A percentile compares a stretch with the other conserved stretches of the same genome.
Evolutionary conservation across 2,113 vertebrate genomes (phyloP).

Genomic region (Myxocyprinus asiaticus): DNA sequence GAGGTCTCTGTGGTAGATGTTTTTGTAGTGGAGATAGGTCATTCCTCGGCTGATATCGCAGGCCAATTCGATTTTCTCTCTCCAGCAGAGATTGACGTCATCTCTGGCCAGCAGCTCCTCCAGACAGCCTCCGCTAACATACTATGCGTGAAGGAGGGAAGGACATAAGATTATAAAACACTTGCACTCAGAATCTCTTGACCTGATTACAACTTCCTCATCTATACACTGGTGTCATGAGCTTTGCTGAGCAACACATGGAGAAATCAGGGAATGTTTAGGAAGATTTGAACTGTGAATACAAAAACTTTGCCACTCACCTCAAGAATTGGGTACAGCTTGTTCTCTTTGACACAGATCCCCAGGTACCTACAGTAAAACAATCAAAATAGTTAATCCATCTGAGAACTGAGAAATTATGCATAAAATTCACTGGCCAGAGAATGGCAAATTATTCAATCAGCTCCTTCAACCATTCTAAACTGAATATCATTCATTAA

Average conservation of each 20-base stretch:
- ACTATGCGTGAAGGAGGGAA: conserved; percentile 59
- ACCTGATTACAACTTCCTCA: background rate
- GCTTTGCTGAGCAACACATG: too few relatives aligned
- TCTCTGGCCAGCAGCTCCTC: conserved; percentile 75
- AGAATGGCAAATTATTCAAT: too few relatives aligned
- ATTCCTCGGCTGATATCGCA: conserved; percentile 78
- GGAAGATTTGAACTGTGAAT: too few relatives aligned
- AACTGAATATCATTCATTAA: too few relatives aligned
- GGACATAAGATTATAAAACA: conserved; percentile 7
- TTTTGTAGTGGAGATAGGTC: conserved; percentile 78
- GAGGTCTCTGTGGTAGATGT: conserved; percentile 80
- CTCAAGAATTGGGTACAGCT: conserved; percentile 78
- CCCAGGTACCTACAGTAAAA: conserved; percentile 74
- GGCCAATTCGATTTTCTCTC: conserved; percentile 75
- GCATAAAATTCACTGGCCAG: too few relatives aligned
- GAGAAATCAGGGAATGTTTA: too few relatives aligned
- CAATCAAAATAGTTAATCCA: background rate
- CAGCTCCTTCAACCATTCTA: too few relatives aligned
- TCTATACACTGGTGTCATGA: too few relatives aligned
- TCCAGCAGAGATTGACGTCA: conserved; percentile 71
- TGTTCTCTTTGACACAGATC: conserved; percentile 77
- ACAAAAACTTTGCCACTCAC: conserved; percentile 58
- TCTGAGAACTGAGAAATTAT: background rate
- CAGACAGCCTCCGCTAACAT: conserved; percentile 77
- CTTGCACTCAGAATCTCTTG: background rate